Evolutionary conservation across 2,113 vertebrate genomes (phyloP), one percentile per base, ranked within the genome.

Genomic region (Brevimyrus niger): DNA sequence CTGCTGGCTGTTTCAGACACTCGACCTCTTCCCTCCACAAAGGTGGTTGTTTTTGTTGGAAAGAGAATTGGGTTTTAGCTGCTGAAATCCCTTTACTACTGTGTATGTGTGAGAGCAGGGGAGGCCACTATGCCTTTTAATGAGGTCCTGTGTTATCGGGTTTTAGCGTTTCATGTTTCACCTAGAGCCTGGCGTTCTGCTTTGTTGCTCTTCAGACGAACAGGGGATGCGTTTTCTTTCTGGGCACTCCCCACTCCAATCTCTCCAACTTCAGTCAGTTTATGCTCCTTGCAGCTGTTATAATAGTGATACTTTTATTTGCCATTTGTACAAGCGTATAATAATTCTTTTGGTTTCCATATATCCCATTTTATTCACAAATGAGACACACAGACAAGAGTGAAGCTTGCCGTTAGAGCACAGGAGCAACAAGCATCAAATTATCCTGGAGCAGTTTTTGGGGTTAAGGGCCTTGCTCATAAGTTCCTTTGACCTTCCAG

Each of bases 41-140:
- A 35, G 46, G 27, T 48, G 85, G 35, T 13, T 87, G 87, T 87
- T 87, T 87, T 87, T 87, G 87, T 87, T 87, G 87, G 87, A 87
- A 21, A 6, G 55, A 65, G 31, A 31, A 87, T 5, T 13, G 13
- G 87, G 9, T 65, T 55, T 61, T 61, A 61, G 21, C 87, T 87
- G 87, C 55, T 65, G 27, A 82, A 51, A 51, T 53, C 55, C 11
- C 8, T 88, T 21, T 53, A 69, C 44, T 69, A 51, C 42, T 82
- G 88, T 53, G 47, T 80, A 47, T 51, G 27, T 80, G 69, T 69
- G 31, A 38, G 50, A 38, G 23, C 9, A 46, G 23, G 15, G 27
- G 31, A 15, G 21, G 2, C 3, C 19, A 1, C 15, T 86, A 9
- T 27, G 15, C 19, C 15, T 55, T 53, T 35, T 55, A 87, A 87